These are phyloP conservation scores for Emydoidea blandingii DNA, from an alignment of 2,797 vertebrate genomes.

Conservation along the genomic window DNA sequence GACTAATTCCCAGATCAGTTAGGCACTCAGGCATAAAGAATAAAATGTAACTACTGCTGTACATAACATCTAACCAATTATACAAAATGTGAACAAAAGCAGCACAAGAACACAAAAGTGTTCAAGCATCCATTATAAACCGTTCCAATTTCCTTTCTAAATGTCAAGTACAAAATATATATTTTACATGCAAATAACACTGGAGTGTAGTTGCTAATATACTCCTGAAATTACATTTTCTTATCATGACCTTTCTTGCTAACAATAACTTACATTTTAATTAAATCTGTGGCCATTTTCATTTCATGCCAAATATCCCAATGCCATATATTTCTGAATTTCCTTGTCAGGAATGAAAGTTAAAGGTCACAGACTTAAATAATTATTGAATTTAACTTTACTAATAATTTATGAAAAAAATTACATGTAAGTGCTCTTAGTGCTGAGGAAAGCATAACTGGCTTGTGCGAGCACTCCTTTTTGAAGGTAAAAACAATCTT, in stretches of 20 bases:
- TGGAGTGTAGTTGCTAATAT: slow-evolving; percentile 74
- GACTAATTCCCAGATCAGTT: slow-evolving; percentile 45
- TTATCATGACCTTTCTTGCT: slow-evolving; percentile 81
- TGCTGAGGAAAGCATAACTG: not conserved
- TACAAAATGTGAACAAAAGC: slow-evolving; percentile 56
- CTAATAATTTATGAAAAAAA: slow-evolving; percentile 40
- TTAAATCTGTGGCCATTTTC: slow-evolving; percentile 80
- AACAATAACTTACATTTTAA: slow-evolving; percentile 84
- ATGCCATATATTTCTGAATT: slow-evolving; percentile 59
- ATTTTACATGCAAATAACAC: slow-evolving; percentile 79
- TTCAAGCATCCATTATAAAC: slow-evolving; percentile 71
- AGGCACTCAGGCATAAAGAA: slow-evolving; percentile 43
- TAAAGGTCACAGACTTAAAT: slow-evolving; percentile 76
- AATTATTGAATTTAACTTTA: slow-evolving; percentile 67
- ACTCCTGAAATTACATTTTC: slow-evolving; percentile 81
- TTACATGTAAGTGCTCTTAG: accelerated
- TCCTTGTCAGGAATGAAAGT: slow-evolving; percentile 57
- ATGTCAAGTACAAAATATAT: slow-evolving; percentile 81
- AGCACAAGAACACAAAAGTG: slow-evolving; percentile 65
- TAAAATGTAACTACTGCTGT: slow-evolving; percentile 51
- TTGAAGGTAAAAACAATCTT: not conserved
- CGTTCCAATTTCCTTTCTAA: slow-evolving; percentile 79
- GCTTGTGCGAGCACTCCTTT: not conserved
- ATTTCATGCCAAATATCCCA: slow-evolving; percentile 73
- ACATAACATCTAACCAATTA: slow-evolving; percentile 64